Evolutionary conservation across 2,113 vertebrate species (phyloP).

Genomic region (Macaca fascicularis): DNA sequence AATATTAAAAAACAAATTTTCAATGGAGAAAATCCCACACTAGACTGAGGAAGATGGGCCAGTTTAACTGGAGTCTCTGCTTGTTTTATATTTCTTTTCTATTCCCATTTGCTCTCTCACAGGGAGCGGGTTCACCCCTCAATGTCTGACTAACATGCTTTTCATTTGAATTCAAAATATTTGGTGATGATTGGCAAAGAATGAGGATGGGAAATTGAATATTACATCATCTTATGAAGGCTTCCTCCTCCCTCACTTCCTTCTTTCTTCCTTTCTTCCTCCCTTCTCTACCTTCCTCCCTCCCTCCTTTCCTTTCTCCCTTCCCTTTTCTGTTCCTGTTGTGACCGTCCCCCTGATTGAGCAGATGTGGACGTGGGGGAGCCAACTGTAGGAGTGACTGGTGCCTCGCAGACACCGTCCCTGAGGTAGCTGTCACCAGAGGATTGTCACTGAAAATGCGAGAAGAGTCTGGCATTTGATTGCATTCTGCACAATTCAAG

Average conservation of each 20-base stretch:
- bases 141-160: neutral
- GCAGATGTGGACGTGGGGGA: neutral
- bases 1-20: neutral
- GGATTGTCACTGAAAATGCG: neutral
- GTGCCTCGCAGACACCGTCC: neutral
- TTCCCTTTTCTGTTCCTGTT: neutral
- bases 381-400: neutral
- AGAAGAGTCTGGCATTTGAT: fast-evolving
- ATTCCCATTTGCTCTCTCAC: fast-evolving
- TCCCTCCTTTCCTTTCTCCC: neutral
- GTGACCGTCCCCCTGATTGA: neutral
- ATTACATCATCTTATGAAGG: neutral
- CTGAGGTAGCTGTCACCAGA: neutral
- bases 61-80: neutral
- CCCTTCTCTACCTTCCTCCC: fast-evolving
- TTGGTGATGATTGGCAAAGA: neutral
- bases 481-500: neutral
- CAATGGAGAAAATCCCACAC: neutral
- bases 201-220: neutral
- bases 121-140: no score
- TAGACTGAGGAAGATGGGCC: neutral
- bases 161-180: neutral
- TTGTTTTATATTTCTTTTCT: neutral
- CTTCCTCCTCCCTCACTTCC: neutral
- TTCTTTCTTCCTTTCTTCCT: neutral